Conservation (phyloP, 2,797 vertebrate species). For the Dryobates pubescens region DNA sequence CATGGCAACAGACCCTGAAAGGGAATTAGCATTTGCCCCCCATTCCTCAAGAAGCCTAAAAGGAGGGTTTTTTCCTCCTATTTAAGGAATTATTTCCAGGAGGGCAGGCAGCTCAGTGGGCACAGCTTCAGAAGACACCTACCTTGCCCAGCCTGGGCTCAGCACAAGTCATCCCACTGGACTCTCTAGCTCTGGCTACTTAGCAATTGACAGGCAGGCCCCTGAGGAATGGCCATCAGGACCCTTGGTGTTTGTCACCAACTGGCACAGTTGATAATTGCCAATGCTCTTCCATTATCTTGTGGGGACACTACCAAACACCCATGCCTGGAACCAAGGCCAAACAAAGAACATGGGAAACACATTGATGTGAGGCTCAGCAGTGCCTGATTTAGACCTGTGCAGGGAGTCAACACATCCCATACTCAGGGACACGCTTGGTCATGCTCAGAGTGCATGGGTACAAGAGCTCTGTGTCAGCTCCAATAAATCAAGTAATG, state of each 20-base stretch:
- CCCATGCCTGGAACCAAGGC: fast-evolving
- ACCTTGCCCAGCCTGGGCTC: background rate
- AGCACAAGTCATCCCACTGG: background rate
- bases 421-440: fast-evolving
- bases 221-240: background rate
- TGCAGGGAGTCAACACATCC: background rate
- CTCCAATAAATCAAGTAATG: background rate
- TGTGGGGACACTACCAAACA: background rate
- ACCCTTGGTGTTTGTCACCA: background rate
- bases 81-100: background rate
- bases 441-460: fast-evolving
- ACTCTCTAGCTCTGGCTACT: background rate
- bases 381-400: background rate
- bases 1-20: slow-evolving; percentile 68
- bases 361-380: fast-evolving
- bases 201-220: fast-evolving
- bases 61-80: slow-evolving; percentile 19
- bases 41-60: slow-evolving; percentile 33
- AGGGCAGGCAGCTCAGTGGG: background rate
- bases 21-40: slow-evolving; percentile 66
- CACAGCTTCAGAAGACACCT: background rate
- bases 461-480: background rate
- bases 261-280: background rate
- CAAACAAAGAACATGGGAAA: background rate
- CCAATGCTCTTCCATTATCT: background rate